These are phyloP conservation scores for Melinaea menophilus DNA, from an alignment of 2,888 invertebrate species.

Conservation along the genomic window DNA sequence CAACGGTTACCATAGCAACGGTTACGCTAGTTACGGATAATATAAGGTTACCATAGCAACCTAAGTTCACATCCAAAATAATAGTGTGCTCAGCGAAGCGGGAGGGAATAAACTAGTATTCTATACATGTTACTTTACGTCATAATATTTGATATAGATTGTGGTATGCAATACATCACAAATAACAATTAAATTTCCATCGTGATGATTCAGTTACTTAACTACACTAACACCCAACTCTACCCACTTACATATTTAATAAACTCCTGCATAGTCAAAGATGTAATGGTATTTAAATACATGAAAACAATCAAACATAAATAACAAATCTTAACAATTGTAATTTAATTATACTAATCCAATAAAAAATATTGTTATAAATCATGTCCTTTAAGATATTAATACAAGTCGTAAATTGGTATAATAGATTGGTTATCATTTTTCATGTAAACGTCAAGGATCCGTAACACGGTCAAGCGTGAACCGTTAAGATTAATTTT, in stretches of 20 bases:
- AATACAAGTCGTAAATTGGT: constrained; percentile 59
- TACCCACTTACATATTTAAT: background rate
- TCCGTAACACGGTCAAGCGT: constrained; percentile 12
- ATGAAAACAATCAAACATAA: background rate
- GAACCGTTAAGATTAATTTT: constrained; percentile 20
- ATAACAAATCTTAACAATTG: background rate
- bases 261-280: background rate
- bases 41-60: too few relatives aligned
- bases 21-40: too few relatives aligned
- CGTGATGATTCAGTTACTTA: too few relatives aligned
- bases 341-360: constrained; percentile 22
- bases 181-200: too few relatives aligned
- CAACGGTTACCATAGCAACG: too few relatives aligned
- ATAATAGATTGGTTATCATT: constrained; percentile 62
- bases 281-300: background rate
- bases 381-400: constrained; percentile 53
- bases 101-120: too few relatives aligned
- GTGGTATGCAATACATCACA: too few relatives aligned
- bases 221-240: too few relatives aligned
- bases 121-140: too few relatives aligned
- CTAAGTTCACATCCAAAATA: too few relatives aligned
- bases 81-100: too few relatives aligned
- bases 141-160: too few relatives aligned
- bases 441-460: constrained; percentile 42
- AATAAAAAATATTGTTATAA: constrained; percentile 37